Conservation (phyloP, 2,888 invertebrate species). For the Drosophila recens region DNA sequence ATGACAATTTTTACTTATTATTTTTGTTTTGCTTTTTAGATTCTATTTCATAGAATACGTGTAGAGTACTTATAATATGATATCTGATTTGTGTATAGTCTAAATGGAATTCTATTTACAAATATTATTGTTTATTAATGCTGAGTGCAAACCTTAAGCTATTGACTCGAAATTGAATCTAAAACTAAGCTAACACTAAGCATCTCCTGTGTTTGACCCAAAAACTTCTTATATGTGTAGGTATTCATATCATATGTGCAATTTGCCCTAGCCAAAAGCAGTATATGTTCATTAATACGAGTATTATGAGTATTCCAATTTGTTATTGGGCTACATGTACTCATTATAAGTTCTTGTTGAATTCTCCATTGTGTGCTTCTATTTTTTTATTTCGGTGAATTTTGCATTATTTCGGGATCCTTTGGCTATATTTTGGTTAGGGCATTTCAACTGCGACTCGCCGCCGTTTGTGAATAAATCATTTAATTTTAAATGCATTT, state of each 20-base stretch:
- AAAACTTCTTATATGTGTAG: slow-evolving; percentile 27
- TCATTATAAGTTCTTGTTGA: background rate
- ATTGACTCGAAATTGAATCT: slow-evolving; percentile 57
- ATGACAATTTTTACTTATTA: slow-evolving; percentile 61
- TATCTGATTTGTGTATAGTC: slow-evolving; percentile 29
- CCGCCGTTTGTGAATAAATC: slow-evolving; percentile 33
- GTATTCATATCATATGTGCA: slow-evolving; percentile 25
- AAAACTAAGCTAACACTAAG: slow-evolving; percentile 51
- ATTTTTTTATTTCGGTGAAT: too few relatives aligned
- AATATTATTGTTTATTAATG: slow-evolving; percentile 13
- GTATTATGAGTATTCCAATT: background rate
- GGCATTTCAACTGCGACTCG: slow-evolving; percentile 37
- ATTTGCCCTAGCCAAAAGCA: slow-evolving; percentile 32
- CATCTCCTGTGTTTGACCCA: slow-evolving; percentile 64
- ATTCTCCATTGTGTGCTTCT: too few relatives aligned
- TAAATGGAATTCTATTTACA: slow-evolving; percentile 40
- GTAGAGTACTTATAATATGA: slow-evolving; percentile 43
- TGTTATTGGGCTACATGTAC: background rate
- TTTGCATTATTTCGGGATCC: background rate
- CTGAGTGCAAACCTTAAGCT: slow-evolving; percentile 51
- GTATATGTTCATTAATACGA: background rate
- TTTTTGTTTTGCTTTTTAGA: slow-evolving; percentile 27
- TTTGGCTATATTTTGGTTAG: slow-evolving; percentile 14
- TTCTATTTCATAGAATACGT: slow-evolving; percentile 70
- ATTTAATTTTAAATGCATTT: slow-evolving; percentile 54